Percentiles rank a stretch among this genome's conserved stretches.
phyloP scores from a whole-genome alignment of 1,140 invertebrate species.

The Caenorhabditis brenneri region DNA sequence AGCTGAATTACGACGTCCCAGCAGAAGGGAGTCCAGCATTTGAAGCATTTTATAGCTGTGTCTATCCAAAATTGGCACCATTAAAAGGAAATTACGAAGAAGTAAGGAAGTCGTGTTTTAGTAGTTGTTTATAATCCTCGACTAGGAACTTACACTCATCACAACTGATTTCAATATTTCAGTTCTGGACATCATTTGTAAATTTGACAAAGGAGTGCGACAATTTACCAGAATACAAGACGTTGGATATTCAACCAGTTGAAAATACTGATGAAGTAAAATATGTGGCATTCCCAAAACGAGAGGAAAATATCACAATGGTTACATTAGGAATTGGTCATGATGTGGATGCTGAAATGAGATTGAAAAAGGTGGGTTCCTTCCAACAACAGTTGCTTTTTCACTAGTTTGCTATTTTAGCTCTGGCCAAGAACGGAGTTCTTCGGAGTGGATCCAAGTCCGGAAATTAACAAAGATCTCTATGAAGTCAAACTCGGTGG shows the following conservation, averaged over 20 bases:
- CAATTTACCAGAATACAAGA: background rate
- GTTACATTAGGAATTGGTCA: background rate
- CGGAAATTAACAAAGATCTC: slow-evolving; percentile 3
- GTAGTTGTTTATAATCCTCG: background rate
- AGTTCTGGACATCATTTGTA: background rate
- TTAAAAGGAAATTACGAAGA: background rate
- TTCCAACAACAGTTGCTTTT: background rate
- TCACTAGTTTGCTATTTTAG: background rate
- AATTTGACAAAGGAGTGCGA: slow-evolving; percentile 4
- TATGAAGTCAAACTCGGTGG: slow-evolving; percentile 8
- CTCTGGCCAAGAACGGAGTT: background rate
- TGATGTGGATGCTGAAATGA: slow-evolving; percentile 2
- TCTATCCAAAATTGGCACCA: background rate
- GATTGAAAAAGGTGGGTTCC: background rate
- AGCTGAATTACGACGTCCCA: background rate
- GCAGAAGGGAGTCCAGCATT: background rate
- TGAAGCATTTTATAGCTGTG: background rate
- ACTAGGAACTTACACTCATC: background rate
- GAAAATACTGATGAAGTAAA: background rate
- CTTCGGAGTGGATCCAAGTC: slow-evolving; percentile 1
- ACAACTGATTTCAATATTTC: background rate
- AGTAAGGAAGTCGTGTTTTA: background rate
- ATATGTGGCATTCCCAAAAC: background rate
- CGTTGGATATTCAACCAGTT: background rate
- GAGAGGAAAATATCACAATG: slow-evolving; percentile 16